Conservation (phyloP, 2,888 invertebrate genomes). For the Gonocerus acuteangulatus region DNA sequence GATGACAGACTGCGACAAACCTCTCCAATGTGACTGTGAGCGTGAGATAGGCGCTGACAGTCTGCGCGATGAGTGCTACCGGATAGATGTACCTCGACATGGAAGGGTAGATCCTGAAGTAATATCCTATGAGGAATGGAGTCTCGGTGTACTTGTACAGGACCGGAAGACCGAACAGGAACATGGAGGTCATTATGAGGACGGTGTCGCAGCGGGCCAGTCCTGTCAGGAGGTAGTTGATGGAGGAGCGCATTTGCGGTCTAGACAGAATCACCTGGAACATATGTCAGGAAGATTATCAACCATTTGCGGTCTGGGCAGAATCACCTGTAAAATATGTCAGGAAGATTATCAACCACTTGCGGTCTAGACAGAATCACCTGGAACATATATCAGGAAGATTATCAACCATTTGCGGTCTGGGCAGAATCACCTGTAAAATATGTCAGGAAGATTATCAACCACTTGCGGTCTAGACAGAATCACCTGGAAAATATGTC, state of each 20-base stretch:
- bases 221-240: constrained; percentile 88
- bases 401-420: too few relatives aligned
- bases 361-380: constrained; percentile 77
- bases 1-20: constrained; percentile 89
- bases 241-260: constrained; percentile 92
- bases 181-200: constrained; percentile 75
- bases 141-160: constrained; percentile 78
- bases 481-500: constrained; percentile 51
- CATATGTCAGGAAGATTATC: too few relatives aligned
- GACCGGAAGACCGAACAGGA: constrained; percentile 78
- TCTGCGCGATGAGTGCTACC: constrained; percentile 78
- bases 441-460: too few relatives aligned
- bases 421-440: too few relatives aligned
- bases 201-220: constrained; percentile 89
- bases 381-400: too few relatives aligned
- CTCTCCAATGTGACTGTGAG: constrained; percentile 57
- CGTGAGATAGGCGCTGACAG: constrained; percentile 84
- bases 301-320: too few relatives aligned
- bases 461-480: constrained; percentile 89
- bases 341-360: too few relatives aligned
- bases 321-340: too few relatives aligned
- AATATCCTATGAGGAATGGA: constrained; percentile 65
- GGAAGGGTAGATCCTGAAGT: constrained; percentile 66
- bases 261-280: constrained; percentile 62
- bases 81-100: constrained; percentile 75